A percentile compares a stretch with the other conserved stretches of the same genome.
These are phyloP conservation scores for honey bee (Apis mellifera) DNA, from an alignment of 1,140 invertebrate genomes.

Conservation along the genomic window DNA sequence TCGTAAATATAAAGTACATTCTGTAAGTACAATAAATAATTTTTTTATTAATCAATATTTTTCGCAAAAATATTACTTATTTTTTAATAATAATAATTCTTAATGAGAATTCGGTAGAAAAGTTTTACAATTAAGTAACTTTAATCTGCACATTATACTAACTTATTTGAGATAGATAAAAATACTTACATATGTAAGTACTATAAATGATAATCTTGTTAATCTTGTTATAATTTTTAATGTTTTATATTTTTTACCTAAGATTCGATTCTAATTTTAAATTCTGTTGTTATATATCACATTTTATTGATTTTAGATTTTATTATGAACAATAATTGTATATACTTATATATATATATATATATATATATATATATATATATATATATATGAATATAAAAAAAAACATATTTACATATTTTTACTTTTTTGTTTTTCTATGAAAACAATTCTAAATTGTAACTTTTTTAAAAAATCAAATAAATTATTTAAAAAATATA, in stretches of 20 bases:
- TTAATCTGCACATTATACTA: neutral
- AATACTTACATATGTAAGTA: neutral
- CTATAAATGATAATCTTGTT: neutral
- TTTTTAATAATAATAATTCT: neutral
- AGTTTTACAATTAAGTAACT: conserved; percentile 23
- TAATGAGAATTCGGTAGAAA: no score
- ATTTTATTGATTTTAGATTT: neutral
- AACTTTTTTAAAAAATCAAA: no score
- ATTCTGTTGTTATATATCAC: neutral
- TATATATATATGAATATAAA: no score
- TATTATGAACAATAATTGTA: no score
- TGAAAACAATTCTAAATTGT: no score
- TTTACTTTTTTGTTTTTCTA: no score
- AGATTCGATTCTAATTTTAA: no score
- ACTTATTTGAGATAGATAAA: conserved; percentile 15
- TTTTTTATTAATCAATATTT: neutral
- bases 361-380: no score
- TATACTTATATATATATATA: no score
- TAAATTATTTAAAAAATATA: no score
- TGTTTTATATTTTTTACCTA: neutral
- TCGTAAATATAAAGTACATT: no score
- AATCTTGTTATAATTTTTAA: neutral
- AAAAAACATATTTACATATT: no score
- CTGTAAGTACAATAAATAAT: neutral
- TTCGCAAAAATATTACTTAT: neutral